phyloP scores from a whole-genome alignment of 2,797 vertebrate genomes.

The Microctenopoma stevenorrisi region DNA sequence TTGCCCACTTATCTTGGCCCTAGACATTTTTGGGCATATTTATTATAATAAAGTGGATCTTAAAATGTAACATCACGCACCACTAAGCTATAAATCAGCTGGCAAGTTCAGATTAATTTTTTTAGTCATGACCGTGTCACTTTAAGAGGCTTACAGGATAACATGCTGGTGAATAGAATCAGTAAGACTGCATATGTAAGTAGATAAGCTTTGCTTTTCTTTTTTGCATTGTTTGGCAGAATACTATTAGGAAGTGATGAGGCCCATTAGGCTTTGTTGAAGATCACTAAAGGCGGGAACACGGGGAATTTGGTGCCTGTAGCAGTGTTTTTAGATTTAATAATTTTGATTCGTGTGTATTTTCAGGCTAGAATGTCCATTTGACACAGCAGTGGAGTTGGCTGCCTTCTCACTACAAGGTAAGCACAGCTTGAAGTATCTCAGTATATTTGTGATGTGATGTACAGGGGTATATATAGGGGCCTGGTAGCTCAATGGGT shows the following conservation, averaged over 20 bases:
- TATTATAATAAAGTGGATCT: neutral
- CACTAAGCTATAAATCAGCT: neutral
- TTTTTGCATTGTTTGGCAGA: neutral
- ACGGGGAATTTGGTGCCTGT: neutral
- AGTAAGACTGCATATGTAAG: neutral
- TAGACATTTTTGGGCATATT: neutral
- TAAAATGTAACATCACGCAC: neutral
- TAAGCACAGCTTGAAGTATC: conserved; percentile 71
- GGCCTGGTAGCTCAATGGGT: no score
- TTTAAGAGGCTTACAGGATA: conserved; percentile 15
- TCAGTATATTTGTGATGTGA: neutral
- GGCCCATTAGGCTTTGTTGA: neutral
- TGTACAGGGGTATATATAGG: no score
- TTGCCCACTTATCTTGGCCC: neutral
- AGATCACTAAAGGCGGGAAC: neutral
- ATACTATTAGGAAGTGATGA: neutral
- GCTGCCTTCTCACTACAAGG: conserved; percentile 95
- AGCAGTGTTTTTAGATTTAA: neutral
- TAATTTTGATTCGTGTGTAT: conserved; percentile 10
- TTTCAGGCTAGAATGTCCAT: conserved; percentile 93
- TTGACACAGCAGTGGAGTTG: conserved; percentile 93
- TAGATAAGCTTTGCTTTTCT: neutral
- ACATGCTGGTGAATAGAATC: conserved; percentile 8
- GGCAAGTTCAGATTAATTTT: neutral
- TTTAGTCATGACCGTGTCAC: conserved; percentile 9